phyloP scores from a whole-genome alignment of 2,888 invertebrate species.

The Baccha elongata region DNA sequence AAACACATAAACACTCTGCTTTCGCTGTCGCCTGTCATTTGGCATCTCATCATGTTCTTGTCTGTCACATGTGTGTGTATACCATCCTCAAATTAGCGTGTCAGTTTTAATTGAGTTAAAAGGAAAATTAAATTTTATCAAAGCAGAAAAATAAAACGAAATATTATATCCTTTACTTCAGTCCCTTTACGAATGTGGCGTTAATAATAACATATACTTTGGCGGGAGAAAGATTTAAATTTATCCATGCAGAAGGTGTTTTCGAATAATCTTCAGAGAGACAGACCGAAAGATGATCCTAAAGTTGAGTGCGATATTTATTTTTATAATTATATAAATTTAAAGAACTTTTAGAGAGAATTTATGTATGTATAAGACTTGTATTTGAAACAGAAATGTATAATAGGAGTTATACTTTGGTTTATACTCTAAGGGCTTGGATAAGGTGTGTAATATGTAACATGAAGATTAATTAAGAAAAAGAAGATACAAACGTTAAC shows the following conservation, averaged over 20 bases:
- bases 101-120: conserved; percentile 67
- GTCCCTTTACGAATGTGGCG: background rate
- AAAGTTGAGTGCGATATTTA: background rate
- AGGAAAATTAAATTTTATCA: conserved; percentile 41
- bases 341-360: conserved; percentile 10
- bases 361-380: background rate
- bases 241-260: conserved; percentile 13
- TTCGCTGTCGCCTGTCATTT: conserved; percentile 10
- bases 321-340: background rate
- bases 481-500: background rate
- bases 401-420: background rate
- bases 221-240: background rate
- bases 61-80: conserved; percentile 36
- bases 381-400: background rate
- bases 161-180: background rate
- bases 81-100: conserved; percentile 56
- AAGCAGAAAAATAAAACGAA: background rate
- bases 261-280: conserved; percentile 13
- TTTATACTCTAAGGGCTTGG: no score
- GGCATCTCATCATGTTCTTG: conserved; percentile 2
- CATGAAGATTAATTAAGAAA: conserved; percentile 9
- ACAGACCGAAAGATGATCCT: background rate
- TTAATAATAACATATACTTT: background rate
- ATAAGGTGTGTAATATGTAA: background rate
- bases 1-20: conserved; percentile 29